Evolutionary conservation across 2,113 vertebrate genomes (phyloP).

Genomic region (Pollachius pollachius): DNA sequence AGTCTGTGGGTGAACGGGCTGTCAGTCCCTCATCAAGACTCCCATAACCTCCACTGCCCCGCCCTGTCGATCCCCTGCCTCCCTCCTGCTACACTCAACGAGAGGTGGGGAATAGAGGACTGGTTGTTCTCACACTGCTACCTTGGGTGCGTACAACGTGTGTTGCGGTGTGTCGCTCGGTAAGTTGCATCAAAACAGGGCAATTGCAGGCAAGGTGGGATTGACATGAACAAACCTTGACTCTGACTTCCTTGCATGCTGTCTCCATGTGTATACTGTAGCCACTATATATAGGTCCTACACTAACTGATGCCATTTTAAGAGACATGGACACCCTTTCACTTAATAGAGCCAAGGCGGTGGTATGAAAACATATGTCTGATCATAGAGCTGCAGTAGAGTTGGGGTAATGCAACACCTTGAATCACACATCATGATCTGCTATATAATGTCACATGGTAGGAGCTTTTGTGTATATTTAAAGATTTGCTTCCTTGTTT

Average conservation of each 20-base stretch:
- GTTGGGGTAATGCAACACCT: slow-evolving; percentile 10
- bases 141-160: too few species aligned
- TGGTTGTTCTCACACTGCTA: slow-evolving; percentile 1
- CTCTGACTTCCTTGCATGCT: too few species aligned
- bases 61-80: neutral
- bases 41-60: neutral
- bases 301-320: too few species aligned
- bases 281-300: too few species aligned
- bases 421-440: slow-evolving; percentile 4
- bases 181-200: too few species aligned
- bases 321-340: too few species aligned
- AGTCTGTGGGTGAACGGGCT: slow-evolving; percentile 18
- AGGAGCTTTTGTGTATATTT: neutral
- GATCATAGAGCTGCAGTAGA: slow-evolving; percentile 18
- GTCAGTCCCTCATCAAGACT: slow-evolving; percentile 29
- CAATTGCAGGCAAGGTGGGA: too few species aligned
- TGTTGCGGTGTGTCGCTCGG: too few species aligned
- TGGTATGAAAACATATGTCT: slow-evolving; percentile 12
- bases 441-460: neutral
- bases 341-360: too few species aligned
- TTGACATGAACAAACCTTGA: too few species aligned
- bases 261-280: too few species aligned
- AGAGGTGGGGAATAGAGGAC: slow-evolving; percentile 3
- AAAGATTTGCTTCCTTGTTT: neutral
- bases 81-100: slow-evolving; percentile 1